Percentiles rank a stretch among this genome's conserved stretches.
Conservation (phyloP, 1,140 invertebrate species). For the Procambarus virginalis region DNA sequence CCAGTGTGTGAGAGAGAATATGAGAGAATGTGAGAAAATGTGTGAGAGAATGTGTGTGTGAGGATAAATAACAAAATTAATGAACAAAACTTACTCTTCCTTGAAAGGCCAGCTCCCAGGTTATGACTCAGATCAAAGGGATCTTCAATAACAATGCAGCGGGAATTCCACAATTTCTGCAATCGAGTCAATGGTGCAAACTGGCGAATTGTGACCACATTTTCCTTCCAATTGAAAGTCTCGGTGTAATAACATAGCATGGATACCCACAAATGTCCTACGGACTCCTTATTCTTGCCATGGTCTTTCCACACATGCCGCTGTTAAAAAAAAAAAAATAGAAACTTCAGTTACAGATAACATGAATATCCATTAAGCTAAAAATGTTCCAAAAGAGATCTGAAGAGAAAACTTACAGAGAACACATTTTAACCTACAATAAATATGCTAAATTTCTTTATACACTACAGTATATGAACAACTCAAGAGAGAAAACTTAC, state of each 20-base stretch:
- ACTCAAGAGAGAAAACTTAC: conserved; percentile 32
- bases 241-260: conserved; percentile 79
- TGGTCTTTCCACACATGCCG: conserved; percentile 75
- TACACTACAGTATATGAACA: neutral
- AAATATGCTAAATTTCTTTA: neutral
- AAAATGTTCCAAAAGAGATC: too few relatives aligned
- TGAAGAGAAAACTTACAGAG: neutral
- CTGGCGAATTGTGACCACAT: conserved; percentile 78
- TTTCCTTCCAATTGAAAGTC: conserved; percentile 77
- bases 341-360: neutral
- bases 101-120: conserved; percentile 77
- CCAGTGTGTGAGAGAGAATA: too few relatives aligned
- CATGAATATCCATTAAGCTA: too few relatives aligned
- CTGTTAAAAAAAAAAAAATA: conserved; percentile 74
- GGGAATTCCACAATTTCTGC: conserved; percentile 79
- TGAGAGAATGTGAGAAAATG: too few relatives aligned
- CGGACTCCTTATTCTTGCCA: conserved; percentile 75
- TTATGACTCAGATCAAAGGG: conserved; percentile 80
- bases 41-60: too few relatives aligned
- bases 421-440: neutral
- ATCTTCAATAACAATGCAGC: conserved; percentile 80
- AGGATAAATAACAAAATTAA: neutral
- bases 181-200: conserved; percentile 75
- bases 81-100: conserved; percentile 76
- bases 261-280: conserved; percentile 78